Evolutionary conservation across 2,113 vertebrate genomes (phyloP).

Genomic region (Gymnogyps californianus): DNA sequence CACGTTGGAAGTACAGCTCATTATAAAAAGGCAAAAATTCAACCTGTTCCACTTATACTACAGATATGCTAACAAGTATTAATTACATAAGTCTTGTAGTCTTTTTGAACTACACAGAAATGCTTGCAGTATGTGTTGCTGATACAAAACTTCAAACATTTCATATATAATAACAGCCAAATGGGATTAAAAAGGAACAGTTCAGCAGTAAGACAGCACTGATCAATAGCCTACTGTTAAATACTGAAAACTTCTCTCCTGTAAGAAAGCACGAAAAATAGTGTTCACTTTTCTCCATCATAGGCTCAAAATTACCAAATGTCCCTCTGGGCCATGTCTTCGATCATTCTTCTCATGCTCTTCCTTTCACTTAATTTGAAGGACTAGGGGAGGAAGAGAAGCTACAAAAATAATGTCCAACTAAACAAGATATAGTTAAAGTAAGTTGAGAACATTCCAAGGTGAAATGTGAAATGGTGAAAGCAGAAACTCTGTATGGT

Average conservation of each 20-base stretch:
- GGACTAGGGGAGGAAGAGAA: background rate
- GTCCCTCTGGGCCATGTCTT: background rate
- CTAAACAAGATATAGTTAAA: background rate
- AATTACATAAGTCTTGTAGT: background rate
- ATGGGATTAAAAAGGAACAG: background rate
- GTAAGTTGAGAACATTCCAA: background rate
- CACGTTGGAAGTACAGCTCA: background rate
- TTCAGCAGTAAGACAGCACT: background rate
- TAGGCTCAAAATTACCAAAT: background rate
- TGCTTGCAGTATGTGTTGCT: background rate
- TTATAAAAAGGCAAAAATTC: background rate
- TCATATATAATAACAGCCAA: background rate
- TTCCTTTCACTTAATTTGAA: background rate
- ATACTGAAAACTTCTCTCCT: background rate
- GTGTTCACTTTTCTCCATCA: background rate
- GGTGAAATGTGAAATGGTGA: background rate
- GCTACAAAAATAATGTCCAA: background rate
- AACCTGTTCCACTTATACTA: background rate
- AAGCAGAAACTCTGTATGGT: background rate
- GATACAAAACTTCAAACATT: background rate
- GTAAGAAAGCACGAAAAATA: background rate
- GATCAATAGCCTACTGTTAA: background rate
- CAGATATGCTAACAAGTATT: background rate
- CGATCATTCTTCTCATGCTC: background rate
- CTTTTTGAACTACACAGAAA: background rate